Evolutionary conservation across 2,797 vertebrate genomes (phyloP), one percentile per base, ranked within the genome.

Genomic region (Lepus oiostolus): DNA sequence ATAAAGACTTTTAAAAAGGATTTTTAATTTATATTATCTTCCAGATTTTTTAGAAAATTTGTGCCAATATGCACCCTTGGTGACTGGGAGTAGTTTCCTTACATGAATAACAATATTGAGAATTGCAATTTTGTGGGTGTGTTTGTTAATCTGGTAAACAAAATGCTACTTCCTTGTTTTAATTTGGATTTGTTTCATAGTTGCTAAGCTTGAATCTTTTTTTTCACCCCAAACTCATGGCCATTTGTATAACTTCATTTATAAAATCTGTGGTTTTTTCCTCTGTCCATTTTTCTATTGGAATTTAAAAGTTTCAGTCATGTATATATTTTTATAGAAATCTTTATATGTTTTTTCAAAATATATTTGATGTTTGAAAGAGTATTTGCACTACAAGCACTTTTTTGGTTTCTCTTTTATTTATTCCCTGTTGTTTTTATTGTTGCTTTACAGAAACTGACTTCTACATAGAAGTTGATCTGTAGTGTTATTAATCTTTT

Each of bases 401-500:
- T 42, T 42, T 42, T 42, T 42, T 42, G 42, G 28, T 35, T 87
- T 63, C 7, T 19, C 21, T 88, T 88, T 92, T 65, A 60, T 89
- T 32, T 72, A 76, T 63, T 75, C 35, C 60, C 38, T 79, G 1
- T 50, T 63, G 11, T 72, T 85, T 76, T 90, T 70, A 90, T 77
- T 93, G 5, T 52, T 47, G 22, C 28, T 77, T 91, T 77, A 84
- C 1, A 74, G 67, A 38, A 28, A 60, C 35, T 85, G 10, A 79
- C 65, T 89, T 68, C 63, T 58, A 68, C 22, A 5, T 83, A 83
- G 42, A 47, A 47, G 42, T 47, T 9, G 42, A 79, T 10, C 38
- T 71, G 82, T 90, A 90, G 26, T n/a, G 24, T 90, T 75, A 74
- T 35, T 86, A 72, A 17, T 86, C 9, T 38, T 90, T 74, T 71